Evolutionary conservation across 2,888 invertebrate species (phyloP), one percentile per base, ranked within the genome.

Genomic region (Pheosia gnoma): DNA sequence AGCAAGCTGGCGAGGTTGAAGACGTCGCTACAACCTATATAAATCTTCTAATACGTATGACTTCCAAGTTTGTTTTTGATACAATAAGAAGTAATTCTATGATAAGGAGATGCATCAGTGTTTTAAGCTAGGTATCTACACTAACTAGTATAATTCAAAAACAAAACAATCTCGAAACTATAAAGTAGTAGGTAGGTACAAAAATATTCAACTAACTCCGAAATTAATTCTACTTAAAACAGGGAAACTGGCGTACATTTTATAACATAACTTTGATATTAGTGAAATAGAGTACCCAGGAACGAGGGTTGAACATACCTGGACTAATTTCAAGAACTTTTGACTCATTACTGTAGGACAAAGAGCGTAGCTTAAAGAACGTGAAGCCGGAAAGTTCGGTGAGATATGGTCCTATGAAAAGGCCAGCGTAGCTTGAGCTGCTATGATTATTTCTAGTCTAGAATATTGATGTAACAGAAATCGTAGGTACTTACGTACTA

Each of bases 301-400:
- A 68, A 41, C 49, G 13, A 57, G 70, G 55, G 63, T 62, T 59
- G 66, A 65, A 71, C 72, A 71, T 64, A 64, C 72, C 67, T 9
- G 73, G 80, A 76, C 77, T 79, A 82, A 83, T 85, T 79, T 63
- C 67, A 72, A 79, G 77, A 86, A 86, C 81, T 87, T 85, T 77
- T 79, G 80, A 82, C 85, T 88, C 85, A 86, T 88, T 87, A 87
- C 82, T 67, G 75, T 60, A 73, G 83, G 81, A 88, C 88, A 87
- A 87, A 86, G 84, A 84, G 81, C 79, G 71, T 68, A 76, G 79
- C 76, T 70, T 74, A 68, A 78, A 82, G 80, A 84, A 81, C 77
- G 71, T 75, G 74, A 81, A 83, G 79, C 76, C 79, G 76, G 82
- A 81, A 86, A 85, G 75, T 86, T 87, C 70, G 73, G 77, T 72